A percentile compares a stretch with the other conserved stretches of the same genome.
Conservation (phyloP, 1,140 invertebrate species). For the Megathymus violae region DNA sequence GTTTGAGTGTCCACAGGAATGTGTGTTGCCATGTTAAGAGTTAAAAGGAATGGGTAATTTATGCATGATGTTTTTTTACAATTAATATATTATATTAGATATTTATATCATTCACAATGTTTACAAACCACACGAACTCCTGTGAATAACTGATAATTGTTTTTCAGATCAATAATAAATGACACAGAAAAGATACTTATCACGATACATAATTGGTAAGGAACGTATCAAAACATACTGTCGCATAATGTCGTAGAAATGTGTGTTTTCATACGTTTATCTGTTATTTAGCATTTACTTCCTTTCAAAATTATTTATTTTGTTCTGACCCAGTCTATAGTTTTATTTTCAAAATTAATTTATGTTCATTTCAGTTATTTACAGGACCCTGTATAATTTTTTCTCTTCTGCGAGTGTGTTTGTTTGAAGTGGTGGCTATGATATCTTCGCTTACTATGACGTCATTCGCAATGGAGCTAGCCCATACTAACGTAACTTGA, state of each 20-base stretch:
- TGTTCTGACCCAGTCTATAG: constrained; percentile 59
- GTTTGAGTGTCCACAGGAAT: constrained; percentile 77
- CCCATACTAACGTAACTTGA: background rate
- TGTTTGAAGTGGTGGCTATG: constrained; percentile 33
- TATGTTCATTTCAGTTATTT: constrained; percentile 64
- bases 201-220: constrained; percentile 14
- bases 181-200: constrained; percentile 15
- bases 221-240: constrained; percentile 35
- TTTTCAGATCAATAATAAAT: constrained; percentile 18
- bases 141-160: constrained; percentile 63
- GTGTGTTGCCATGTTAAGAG: constrained; percentile 63
- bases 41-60: constrained; percentile 68
- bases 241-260: background rate
- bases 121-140: constrained; percentile 39
- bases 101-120: constrained; percentile 36
- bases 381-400: constrained; percentile 53
- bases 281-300: constrained; percentile 14
- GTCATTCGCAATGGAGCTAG: constrained; percentile 2
- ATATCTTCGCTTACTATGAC: background rate
- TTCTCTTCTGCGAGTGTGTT: constrained; percentile 40
- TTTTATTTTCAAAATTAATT: constrained; percentile 31
- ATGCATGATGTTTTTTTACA: constrained; percentile 55
- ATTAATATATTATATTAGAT: constrained; percentile 34
- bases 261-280: constrained; percentile 37
- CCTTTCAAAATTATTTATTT: constrained; percentile 20